phyloP scores from a whole-genome alignment of 2,888 invertebrate species.

The Leucophenga montana region DNA sequence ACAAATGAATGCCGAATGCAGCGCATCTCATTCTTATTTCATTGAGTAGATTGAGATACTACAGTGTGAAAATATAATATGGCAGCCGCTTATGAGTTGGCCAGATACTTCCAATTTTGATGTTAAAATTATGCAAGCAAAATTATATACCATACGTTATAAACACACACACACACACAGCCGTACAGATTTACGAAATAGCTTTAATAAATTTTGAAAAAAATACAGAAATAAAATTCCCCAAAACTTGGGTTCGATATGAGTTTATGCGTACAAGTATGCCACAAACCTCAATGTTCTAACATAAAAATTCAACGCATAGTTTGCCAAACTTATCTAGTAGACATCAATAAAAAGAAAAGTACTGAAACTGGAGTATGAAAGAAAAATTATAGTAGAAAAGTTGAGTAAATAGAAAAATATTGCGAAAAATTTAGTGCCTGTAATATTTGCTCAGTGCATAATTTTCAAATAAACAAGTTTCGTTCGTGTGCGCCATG shows the following conservation, averaged over 20 bases:
- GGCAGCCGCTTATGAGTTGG: no score
- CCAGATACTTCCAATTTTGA: conserved; percentile 2
- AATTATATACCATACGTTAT: conserved; percentile 1
- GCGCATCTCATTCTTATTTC: no score
- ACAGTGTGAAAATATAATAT: no score
- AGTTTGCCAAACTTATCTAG: conserved; percentile 17
- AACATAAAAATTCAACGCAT: conserved; percentile 18
- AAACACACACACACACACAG: no score
- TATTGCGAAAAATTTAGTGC: neutral
- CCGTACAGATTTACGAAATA: conserved; percentile 15
- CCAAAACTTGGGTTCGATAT: neutral
- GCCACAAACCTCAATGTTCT: no score
- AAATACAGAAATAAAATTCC: neutral
- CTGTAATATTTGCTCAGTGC: conserved; percentile 18
- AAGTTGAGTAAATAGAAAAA: conserved; percentile 16
- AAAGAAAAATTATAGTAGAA: neutral
- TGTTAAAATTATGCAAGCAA: conserved; percentile 21
- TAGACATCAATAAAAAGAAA: neutral
- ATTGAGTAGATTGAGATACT: no score
- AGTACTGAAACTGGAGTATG: neutral
- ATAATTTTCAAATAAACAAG: conserved; percentile 28
- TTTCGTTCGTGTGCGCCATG: neutral
- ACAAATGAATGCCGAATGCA: no score
- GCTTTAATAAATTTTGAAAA: conserved; percentile 12
- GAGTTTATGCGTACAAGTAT: no score